Evolutionary conservation across 1,140 invertebrate genomes (phyloP).

Genomic region (Drosophila setifemur): DNA sequence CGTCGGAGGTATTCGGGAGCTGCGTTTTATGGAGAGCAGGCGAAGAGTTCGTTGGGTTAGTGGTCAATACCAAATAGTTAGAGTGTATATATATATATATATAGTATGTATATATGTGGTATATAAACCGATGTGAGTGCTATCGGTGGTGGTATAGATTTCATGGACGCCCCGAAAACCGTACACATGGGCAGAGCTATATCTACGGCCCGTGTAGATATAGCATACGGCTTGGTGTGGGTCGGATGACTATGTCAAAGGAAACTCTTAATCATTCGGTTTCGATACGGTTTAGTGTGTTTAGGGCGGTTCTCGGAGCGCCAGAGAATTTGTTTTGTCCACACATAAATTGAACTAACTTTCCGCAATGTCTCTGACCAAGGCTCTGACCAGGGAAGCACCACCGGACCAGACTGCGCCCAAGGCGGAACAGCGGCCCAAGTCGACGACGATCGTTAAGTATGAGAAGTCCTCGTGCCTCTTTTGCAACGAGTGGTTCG

Average conservation of each 20-base stretch:
- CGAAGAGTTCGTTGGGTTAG: conserved; percentile 35
- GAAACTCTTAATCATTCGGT: conserved; percentile 68
- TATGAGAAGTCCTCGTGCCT: conserved; percentile 84
- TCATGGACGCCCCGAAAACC: conserved; percentile 13
- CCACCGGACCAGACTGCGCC: conserved; percentile 11
- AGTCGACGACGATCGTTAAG: conserved; percentile 73
- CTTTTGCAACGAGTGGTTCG: conserved; percentile 86
- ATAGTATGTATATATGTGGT: too few relatives aligned
- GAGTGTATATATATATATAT: too few relatives aligned
- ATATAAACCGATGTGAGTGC: neutral
- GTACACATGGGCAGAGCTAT: neutral
- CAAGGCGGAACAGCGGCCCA: conserved; percentile 9
- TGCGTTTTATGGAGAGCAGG: conserved; percentile 32
- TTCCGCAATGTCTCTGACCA: conserved; percentile 45
- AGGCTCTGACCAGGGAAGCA: neutral
- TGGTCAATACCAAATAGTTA: conserved; percentile 16
- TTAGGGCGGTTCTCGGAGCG: conserved; percentile 44
- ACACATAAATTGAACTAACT: too few relatives aligned
- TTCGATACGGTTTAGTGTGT: conserved; percentile 48
- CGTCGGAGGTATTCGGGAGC: neutral
- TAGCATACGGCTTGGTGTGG: neutral
- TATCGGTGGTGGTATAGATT: conserved; percentile 26
- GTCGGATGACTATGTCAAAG: conserved; percentile 12
- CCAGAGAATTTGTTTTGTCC: neutral
- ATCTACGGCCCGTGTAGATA: conserved; percentile 6